Base-by-base conservation (phyloP, 2,113 vertebrate genomes). In the Gadus chalcogrammus region DNA sequence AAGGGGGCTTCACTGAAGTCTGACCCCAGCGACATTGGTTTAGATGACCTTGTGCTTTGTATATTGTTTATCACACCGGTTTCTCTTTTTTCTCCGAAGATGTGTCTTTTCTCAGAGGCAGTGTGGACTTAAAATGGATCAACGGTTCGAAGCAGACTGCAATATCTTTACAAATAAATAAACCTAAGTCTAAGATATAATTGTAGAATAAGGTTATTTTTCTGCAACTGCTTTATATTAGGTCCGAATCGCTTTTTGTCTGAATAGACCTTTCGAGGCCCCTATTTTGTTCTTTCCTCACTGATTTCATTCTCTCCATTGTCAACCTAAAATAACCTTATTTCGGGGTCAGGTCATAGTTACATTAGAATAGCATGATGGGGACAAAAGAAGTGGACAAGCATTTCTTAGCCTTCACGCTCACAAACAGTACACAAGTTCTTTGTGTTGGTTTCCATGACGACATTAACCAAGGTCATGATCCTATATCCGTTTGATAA, bases 391-490 rank as follows among this genome's bases (percentile, higher is more conserved):
- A 62, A 79, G 70, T 15, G 5, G 4, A 31, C 7, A n/a, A 64
- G 22, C 20, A 13, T 62, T 71, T 17, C 61, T 68, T 65, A 13
- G 22, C 20, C 64, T 74, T 48, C 20, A 15, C 18, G 2, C 53
- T 78, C 56, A 75, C 24, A 83, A 77, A 77, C 72, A 16, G 75
- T 65, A 75, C 68, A 5, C 16, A 31, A 17, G 72, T 82, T 74
- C 71, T 16, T 16, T 70, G 15, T 66, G 56, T 77, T 67, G 73
- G 76, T 90, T 85, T 80, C 88, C 84, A 27, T 82, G 87, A 84
- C 84, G 85, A 84, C 86, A 77, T 64, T 87, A 87, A 89, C 71
- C 66, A 71, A 83, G 87, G 87, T 88, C 82, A 1, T 87, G 89
- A 90, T 83, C 89, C 79, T 80, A 67, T 83, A 85, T 89, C 88